Evolutionary conservation across 2,888 invertebrate genomes (phyloP), one percentile per base, ranked within the genome.

Genomic region (Thymelicus acteon): DNA sequence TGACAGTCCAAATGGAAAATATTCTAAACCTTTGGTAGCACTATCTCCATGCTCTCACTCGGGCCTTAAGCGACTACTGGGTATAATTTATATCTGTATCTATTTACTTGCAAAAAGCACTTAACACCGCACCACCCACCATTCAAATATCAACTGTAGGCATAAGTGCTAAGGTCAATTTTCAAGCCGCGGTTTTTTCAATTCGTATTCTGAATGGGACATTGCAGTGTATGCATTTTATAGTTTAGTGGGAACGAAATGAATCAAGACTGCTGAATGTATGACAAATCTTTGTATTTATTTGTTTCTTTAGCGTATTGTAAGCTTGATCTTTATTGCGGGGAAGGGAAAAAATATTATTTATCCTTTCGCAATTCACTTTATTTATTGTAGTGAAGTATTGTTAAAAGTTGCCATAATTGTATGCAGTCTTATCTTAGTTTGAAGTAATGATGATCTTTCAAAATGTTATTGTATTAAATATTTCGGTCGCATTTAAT

Each of bases 1-100:
- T 79, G 80, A 81, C 80, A 79, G 78, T 75, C 72, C 77, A 81
- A 81, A 80, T 79, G 79, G 78, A 76, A 78, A 79, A 80, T 81
- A 80, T 80, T 76, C 76, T 78, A 80, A 79, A 78, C 79, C 80
- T 74, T 75, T 73, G 72, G 73, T 76, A 74, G 75, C 79, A 78
- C 78, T 81, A 81, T 81, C 81, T 80, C 76, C 74, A 75, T 75
- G 73, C 78, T 76, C 79, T 80, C 82, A 82, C 78, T 77, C 80
- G 76, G 75, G 78, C 76, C 79, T 82, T 80, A 80, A 79, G 77
- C 79, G 79, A 77, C 77, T 76, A 73, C 75, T 75, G 79, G 80
- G 78, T 80, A 81, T 80, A 82, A 82, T 81, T 83, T 82, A 83
- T 82, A 80, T 77, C 75, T 74, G 73, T 72, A 72, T 61, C 73